These are phyloP conservation scores for Pseudochirops corinnae DNA, from an alignment of 2,797 vertebrate species.

Conservation along the genomic window DNA sequence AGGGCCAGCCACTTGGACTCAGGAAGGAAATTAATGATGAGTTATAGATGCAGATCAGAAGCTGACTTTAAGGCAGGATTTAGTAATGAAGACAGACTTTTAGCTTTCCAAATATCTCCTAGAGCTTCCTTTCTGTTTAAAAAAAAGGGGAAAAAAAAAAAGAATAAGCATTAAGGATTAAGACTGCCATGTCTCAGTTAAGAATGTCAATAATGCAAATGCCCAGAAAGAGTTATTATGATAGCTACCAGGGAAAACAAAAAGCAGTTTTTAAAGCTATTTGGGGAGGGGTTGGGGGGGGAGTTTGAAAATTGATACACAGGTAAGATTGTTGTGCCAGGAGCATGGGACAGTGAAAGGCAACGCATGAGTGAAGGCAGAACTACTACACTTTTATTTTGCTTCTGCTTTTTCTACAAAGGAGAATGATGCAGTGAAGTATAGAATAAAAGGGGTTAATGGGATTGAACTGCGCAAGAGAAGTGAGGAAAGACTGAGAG, in stretches of 20 bases:
- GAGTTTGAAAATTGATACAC: background rate
- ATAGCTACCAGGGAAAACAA: background rate
- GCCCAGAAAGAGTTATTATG: background rate
- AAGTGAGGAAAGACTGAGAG: background rate
- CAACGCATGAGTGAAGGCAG: background rate
- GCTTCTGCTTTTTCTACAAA: background rate
- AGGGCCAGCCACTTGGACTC: background rate
- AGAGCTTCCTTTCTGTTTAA: background rate
- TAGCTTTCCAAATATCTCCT: background rate
- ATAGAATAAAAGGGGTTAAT: background rate
- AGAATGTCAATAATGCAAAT: background rate
- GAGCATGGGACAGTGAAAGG: background rate
- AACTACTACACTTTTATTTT: background rate
- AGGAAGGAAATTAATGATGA: background rate
- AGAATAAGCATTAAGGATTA: background rate
- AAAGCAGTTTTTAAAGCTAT: background rate
- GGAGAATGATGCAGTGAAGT: background rate
- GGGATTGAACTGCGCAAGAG: background rate
- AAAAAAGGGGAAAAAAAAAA: too few species aligned
- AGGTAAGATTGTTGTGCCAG: background rate
- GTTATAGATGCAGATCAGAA: background rate
- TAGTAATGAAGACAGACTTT: background rate
- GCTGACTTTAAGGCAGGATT: background rate
- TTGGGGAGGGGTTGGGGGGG: too few species aligned
- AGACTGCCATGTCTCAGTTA: background rate